Evolutionary conservation across 2,888 invertebrate species (phyloP), one percentile per base, ranked within the genome.

Genomic region (Cataglyphis cursor): DNA sequence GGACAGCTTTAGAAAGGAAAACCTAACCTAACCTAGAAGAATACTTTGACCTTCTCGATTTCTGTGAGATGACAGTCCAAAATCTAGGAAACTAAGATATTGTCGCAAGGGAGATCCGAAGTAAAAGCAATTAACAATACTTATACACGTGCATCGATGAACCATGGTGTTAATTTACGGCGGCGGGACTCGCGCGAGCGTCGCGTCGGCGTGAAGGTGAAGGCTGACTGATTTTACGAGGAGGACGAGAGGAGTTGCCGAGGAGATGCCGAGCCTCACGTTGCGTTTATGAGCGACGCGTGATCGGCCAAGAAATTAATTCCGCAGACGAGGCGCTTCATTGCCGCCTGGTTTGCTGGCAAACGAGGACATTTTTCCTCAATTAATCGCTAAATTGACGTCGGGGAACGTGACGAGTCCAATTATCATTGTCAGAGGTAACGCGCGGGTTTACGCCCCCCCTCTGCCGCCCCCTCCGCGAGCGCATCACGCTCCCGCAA

Each of bases 371-470:
- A 68, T 82, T 83, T 84, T 81, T 59, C 62, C 70, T 65, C 83
- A 65, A 88, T 89, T 82, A 86, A 82, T 81, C 83, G 82, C 76
- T 64, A 85, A 88, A 89, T 88, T 88, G 84, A 76, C 86, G 75
- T 74, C 66, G 84, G 70, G 65, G 66, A 35, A 83, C 76, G 86
- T 83, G 86, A 89, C 84, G 90, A 90, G 91, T 87, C 86, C 90
- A 90, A 92, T 92, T 91, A 91, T 90, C 87, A 89, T 89, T 89
- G 91, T 91, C 89, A 89, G 91, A 91, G 89, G 87, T 90, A 91
- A 89, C 91, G 87, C 84, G 73, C 81, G 85, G 84, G 59, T 44
- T 80, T 72, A 80, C 74, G 73, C 78, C 78, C 57, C 78, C 57
- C 44, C 18, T 44, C 31, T 15, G 48, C 48, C 59, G 48, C 65